Percentiles rank a stretch among this genome's conserved stretches.
phyloP scores from a whole-genome alignment of 2,797 vertebrate species.

The Emydoidea blandingii region DNA sequence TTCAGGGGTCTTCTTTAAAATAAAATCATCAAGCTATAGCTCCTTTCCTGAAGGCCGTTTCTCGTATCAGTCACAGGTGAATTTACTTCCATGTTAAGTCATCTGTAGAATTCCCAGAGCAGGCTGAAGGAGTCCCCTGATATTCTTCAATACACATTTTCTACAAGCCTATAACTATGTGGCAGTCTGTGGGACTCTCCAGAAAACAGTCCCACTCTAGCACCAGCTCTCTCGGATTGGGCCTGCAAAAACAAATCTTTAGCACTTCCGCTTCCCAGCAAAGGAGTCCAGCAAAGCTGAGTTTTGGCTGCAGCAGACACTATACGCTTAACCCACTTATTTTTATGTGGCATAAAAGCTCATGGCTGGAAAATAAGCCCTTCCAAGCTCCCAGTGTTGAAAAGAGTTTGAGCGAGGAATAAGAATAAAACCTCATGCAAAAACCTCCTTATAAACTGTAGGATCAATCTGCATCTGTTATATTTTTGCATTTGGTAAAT shows the following conservation, averaged over 20 bases:
- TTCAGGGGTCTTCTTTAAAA: not conserved
- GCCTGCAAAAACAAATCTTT: not conserved
- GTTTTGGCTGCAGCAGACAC: not conserved
- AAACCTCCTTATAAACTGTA: not conserved
- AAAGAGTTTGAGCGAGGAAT: slow-evolving; percentile 15
- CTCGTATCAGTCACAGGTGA: too few species aligned
- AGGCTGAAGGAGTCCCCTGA: not conserved
- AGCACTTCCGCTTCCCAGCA: not conserved
- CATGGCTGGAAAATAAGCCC: not conserved
- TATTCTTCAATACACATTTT: not conserved
- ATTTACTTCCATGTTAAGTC: not conserved
- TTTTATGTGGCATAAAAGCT: not conserved
- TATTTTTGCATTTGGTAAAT: slow-evolving; percentile 53
- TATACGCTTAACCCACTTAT: not conserved
- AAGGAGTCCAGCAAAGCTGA: not conserved
- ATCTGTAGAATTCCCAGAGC: not conserved
- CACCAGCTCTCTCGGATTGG: not conserved
- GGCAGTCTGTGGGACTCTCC: not conserved
- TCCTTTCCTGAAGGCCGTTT: not conserved
- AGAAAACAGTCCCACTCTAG: not conserved
- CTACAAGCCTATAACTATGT: not conserved
- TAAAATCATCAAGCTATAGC: not conserved
- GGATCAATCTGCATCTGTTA: slow-evolving; percentile 14
- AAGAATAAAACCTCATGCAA: not conserved
- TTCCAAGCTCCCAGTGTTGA: not conserved